Evolutionary conservation across 2,797 vertebrate genomes (phyloP).

Genomic region (Cuculus canorus): DNA sequence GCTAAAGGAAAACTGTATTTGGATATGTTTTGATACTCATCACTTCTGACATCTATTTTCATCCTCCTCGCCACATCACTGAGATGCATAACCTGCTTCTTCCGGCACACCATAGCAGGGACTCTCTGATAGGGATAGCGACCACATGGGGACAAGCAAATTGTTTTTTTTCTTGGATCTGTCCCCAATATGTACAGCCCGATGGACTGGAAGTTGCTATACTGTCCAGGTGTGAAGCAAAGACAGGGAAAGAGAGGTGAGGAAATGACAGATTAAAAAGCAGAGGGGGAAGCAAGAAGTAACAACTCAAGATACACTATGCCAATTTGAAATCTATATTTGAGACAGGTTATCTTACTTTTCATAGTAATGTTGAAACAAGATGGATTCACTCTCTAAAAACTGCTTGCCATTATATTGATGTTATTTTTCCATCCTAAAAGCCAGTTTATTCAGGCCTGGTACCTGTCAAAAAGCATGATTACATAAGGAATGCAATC

Average conservation of each 20-base stretch:
- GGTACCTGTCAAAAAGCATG: background rate
- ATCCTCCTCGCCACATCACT: background rate
- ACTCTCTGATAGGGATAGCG: background rate
- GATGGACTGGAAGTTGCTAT: background rate
- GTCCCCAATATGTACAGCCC: background rate
- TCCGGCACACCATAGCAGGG: background rate
- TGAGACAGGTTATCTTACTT: background rate
- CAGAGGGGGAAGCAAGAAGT: background rate
- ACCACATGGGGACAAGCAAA: background rate
- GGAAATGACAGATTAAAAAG: background rate
- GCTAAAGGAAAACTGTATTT: background rate
- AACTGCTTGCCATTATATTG: background rate
- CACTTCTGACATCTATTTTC: background rate
- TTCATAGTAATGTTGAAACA: background rate
- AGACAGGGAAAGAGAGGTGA: background rate
- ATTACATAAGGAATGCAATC: background rate
- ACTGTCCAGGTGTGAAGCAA: background rate
- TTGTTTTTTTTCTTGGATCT: background rate
- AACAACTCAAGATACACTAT: background rate
- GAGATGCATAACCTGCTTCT: background rate
- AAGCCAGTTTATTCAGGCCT: background rate
- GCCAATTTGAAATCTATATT: background rate
- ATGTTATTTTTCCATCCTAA: background rate
- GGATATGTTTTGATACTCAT: background rate
- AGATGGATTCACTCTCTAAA: background rate